Percentiles rank a stretch among this genome's conserved stretches.
Conservation (phyloP, 2,888 invertebrate genomes). For the Pyrrhia umbra region DNA sequence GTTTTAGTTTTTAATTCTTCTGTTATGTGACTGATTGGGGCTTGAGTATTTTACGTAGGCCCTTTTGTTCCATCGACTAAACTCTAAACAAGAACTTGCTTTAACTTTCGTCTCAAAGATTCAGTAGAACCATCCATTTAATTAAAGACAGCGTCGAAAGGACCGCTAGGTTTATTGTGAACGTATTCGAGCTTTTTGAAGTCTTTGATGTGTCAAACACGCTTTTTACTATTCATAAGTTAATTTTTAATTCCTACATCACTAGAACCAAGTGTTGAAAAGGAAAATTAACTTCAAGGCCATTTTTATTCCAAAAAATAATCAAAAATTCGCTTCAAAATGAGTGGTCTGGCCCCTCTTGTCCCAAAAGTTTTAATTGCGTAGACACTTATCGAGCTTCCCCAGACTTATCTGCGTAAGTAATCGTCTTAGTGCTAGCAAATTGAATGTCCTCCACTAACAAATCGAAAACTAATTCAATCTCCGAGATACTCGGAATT, state of each 20-base stretch:
- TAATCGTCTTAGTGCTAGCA: constrained; percentile 40
- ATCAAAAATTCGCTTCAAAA: not conserved
- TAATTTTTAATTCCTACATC: not conserved
- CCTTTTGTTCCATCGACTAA: constrained; percentile 8
- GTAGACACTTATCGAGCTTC: constrained; percentile 17
- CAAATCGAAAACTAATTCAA: constrained; percentile 58
- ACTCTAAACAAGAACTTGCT: constrained; percentile 19
- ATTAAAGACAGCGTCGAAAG: constrained; percentile 34
- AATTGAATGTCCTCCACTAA: constrained; percentile 33
- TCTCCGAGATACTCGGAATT: constrained; percentile 13
- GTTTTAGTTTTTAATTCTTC: constrained; percentile 60
- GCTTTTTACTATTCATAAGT: not conserved
- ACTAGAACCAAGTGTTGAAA: no score
- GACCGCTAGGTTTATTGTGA: constrained; percentile 18
- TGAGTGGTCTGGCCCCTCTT: not conserved
- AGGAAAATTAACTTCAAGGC: not conserved
- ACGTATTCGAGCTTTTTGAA: constrained; percentile 30
- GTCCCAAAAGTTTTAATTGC: constrained; percentile 45
- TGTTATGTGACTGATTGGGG: constrained; percentile 34
- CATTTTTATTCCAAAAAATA: not conserved
- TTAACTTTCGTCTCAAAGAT: constrained; percentile 31
- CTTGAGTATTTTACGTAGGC: constrained; percentile 3
- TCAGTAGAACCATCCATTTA: constrained; percentile 32
- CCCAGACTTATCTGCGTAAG: constrained; percentile 22
- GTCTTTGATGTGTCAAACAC: constrained; percentile 1